Base-by-base conservation (phyloP, 2,888 invertebrate species). In the Drosophila bunnanda region DNA sequence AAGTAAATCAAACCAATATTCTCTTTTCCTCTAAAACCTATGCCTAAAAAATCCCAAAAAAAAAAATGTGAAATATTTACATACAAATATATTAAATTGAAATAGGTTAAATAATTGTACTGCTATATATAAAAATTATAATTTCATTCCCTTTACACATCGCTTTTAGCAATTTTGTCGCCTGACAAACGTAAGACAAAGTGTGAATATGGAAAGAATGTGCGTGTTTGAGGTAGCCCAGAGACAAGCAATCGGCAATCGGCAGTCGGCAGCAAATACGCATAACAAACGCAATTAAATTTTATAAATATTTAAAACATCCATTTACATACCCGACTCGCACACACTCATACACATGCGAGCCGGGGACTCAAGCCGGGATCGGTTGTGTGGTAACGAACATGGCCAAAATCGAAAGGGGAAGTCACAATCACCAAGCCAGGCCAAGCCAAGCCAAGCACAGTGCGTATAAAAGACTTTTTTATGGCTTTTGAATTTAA, bases 271-370 rank as follows among this genome's bases (percentile, higher is more conserved):
- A 79, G 82, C 73, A 76, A 80, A 84, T 81, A 75, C 85, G 77
- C 81, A 81, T 82, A 84, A 82, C 79, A 69, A 76, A 76, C 80
- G 79, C 82, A 84, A 84, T 84, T 87, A 84, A 87, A 82, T 72
- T 78, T 87, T 82, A 80, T 82, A 84, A 84, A 84, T 84, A 87
- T 84, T 84, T 84, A 87, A 87, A 72, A 75, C 78, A 74, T 53
- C 61, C 69, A 83, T 83, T 86, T 77, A 79, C 79, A 86, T 81
- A 86, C 76, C 39, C 75, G 73, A 70, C 74, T 61, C 15, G 9
- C 15, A 20, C 50, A 34, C 9, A 50, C 30, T 12, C 7, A 12
- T 4, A 30, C 7, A 20, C 17, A 25, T 25, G 4, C 4, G 4
- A 4, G 25, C 54, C 30, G 48, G 46, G 41, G 39, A 34, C 9